Evolutionary conservation across 1,140 invertebrate genomes (phyloP).

Genomic region (Neotoxoptera formosana): DNA sequence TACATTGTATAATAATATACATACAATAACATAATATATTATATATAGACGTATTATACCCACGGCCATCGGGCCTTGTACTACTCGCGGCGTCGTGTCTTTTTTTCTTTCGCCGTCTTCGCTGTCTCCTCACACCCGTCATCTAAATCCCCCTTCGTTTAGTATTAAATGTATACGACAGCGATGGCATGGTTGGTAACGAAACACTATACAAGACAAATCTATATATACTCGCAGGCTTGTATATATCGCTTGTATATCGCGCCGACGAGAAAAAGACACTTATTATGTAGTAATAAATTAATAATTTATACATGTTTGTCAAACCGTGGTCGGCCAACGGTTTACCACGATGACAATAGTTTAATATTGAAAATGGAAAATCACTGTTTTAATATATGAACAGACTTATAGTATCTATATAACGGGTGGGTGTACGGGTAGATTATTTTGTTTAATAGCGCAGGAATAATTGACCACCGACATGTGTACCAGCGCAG

Average conservation of each 20-base stretch:
- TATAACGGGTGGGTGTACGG: no score
- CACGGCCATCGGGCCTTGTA: neutral
- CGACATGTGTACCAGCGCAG: no score
- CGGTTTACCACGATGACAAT: no score
- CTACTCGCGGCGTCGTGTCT: neutral
- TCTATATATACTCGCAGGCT: neutral
- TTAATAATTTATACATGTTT: no score
- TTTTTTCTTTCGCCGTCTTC: neutral
- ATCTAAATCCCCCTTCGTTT: neutral
- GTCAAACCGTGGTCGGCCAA: no score
- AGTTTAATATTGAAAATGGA: no score
- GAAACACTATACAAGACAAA: neutral
- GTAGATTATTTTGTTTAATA: no score
- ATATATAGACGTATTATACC: neutral
- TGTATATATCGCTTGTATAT: neutral
- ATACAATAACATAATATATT: constrained; percentile 6
- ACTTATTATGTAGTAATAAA: no score
- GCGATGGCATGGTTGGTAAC: neutral
- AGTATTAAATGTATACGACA: neutral
- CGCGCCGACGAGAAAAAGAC: no score
- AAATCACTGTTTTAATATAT: no score
- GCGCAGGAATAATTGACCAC: no score
- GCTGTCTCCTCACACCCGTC: neutral
- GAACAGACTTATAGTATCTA: no score
- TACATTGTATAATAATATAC: neutral